phyloP scores from a whole-genome alignment of 2,113 vertebrate genomes.

The Benitochromis conjunctus region DNA sequence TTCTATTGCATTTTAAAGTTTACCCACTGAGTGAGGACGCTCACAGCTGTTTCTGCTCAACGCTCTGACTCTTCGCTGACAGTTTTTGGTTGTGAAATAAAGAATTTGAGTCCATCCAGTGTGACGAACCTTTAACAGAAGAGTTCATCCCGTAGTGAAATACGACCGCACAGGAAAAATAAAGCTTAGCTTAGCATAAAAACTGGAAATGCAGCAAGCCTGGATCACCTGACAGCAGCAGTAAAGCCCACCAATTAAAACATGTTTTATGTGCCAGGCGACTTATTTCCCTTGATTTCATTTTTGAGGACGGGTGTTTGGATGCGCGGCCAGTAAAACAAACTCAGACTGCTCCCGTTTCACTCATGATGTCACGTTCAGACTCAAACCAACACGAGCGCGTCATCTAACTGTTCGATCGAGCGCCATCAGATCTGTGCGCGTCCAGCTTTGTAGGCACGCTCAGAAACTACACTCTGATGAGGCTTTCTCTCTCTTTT shows the following conservation, averaged over 20 bases:
- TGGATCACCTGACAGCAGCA: neutral
- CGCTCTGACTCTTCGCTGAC: neutral
- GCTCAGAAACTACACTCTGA: too few species aligned
- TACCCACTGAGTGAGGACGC: neutral
- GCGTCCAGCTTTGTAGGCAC: too few species aligned
- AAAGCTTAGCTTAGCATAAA: neutral
- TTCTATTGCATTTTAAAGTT: neutral
- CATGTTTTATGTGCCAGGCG: neutral
- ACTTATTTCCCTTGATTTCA: neutral
- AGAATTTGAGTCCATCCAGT: neutral
- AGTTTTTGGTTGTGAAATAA: neutral
- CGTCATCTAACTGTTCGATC: rapidly evolving
- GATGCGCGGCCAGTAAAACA: neutral
- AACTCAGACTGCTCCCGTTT: neutral
- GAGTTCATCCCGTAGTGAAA: neutral
- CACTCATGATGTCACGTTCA: neutral
- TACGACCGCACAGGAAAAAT: neutral
- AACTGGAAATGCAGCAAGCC: neutral
- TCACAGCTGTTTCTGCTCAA: rapidly evolving
- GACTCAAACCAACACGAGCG: neutral
- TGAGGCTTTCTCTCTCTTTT: too few species aligned
- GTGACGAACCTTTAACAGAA: neutral
- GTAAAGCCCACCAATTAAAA: neutral
- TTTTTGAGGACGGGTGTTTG: neutral
- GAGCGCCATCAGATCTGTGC: too few species aligned